These are phyloP conservation scores for Chloroceryle inda DNA, from an alignment of 2,797 vertebrate genomes.

Conservation along the genomic window DNA sequence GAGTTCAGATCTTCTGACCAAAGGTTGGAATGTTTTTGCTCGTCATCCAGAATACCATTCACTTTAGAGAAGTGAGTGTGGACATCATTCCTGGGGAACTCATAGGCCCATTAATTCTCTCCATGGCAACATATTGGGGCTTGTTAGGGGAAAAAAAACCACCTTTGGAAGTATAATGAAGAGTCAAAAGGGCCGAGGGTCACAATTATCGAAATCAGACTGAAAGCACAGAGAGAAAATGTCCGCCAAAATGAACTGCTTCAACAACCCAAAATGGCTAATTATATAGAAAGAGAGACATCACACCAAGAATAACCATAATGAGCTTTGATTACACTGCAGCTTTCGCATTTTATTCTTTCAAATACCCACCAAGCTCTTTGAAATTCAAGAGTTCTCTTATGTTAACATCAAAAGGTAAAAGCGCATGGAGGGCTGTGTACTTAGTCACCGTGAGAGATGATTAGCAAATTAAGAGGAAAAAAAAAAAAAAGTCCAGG, in stretches of 20 bases:
- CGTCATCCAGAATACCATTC: neutral
- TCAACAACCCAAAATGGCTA: conserved; percentile 65
- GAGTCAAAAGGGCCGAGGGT: conserved; percentile 2
- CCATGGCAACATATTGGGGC: conserved; percentile 56
- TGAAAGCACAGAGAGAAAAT: neutral
- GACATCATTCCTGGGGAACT: neutral
- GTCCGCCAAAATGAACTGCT: conserved; percentile 52
- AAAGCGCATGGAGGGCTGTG: conserved; percentile 67
- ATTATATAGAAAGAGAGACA: conserved; percentile 73
- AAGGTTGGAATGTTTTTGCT: neutral
- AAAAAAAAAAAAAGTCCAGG: conserved; percentile 73
- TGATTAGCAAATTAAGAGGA: conserved; percentile 77
- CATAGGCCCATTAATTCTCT: conserved; percentile 55
- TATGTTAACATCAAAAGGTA: conserved; percentile 84
- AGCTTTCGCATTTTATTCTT: conserved; percentile 73
- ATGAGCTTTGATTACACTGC: conserved; percentile 83
- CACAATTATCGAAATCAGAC: conserved; percentile 45
- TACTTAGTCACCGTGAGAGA: conserved; percentile 70
- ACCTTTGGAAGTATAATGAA: neutral
- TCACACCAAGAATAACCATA: conserved; percentile 82
- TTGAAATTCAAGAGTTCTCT: conserved; percentile 86
- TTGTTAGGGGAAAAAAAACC: neutral
- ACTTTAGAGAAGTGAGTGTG: neutral
- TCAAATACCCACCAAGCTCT: conserved; percentile 80
- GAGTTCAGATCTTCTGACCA: neutral